phyloP scores from a whole-genome alignment of 1,140 invertebrate genomes.

The Leguminivora glycinivorella region DNA sequence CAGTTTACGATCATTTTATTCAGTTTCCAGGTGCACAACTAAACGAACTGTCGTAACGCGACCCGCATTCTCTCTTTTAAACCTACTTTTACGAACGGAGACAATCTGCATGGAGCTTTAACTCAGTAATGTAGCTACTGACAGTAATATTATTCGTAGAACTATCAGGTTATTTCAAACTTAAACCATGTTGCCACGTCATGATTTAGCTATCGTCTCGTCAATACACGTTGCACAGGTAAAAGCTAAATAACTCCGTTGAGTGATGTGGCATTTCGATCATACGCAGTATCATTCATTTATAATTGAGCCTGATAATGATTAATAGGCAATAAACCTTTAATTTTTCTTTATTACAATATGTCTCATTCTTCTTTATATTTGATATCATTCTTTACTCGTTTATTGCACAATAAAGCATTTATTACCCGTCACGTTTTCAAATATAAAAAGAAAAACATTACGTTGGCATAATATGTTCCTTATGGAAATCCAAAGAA shows the following conservation, averaged over 20 bases:
- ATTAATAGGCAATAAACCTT: too few relatives aligned
- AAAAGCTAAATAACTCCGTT: too few relatives aligned
- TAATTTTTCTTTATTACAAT: background rate
- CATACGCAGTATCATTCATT: too few relatives aligned
- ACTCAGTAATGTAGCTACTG: background rate
- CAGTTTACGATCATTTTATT: constrained; percentile 9
- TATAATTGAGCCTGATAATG: too few relatives aligned
- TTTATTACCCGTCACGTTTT: too few relatives aligned
- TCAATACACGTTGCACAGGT: too few relatives aligned
- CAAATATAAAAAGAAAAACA: too few relatives aligned
- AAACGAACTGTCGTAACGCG: constrained; percentile 14
- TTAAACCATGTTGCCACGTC: too few relatives aligned
- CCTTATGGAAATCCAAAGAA: background rate
- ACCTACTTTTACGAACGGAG: background rate
- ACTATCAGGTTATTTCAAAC: too few relatives aligned
- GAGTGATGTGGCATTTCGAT: too few relatives aligned
- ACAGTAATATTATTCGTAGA: background rate
- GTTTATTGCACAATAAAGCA: background rate
- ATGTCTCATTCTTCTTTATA: background rate
- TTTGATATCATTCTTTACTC: background rate
- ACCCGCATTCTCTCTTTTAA: background rate
- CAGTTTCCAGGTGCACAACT: constrained; percentile 18
- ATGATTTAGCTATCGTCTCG: too few relatives aligned
- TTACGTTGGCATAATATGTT: too few relatives aligned
- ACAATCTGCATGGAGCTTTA: constrained; percentile 19